phyloP scores from a whole-genome alignment of 2,888 invertebrate genomes.

The Drosophila emarginata region DNA sequence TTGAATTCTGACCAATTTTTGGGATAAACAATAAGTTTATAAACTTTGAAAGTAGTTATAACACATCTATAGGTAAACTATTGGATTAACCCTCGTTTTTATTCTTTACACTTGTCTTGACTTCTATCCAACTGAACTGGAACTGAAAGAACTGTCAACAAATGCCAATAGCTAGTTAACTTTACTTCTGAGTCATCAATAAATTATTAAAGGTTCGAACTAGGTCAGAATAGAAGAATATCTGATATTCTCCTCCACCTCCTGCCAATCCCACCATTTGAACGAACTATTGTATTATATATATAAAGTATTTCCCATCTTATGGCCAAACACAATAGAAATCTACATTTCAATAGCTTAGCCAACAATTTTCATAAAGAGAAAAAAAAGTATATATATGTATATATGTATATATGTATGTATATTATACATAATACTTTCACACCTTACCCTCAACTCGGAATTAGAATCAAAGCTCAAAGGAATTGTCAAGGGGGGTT shows the following conservation, averaged over 20 bases:
- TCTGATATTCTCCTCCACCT: constrained; percentile 1
- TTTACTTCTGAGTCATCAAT: constrained; percentile 63
- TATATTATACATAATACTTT: constrained; percentile 19
- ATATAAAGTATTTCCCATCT: not conserved
- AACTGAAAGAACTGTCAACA: constrained; percentile 56
- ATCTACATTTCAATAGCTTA: constrained; percentile 63
- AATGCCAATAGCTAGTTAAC: constrained; percentile 47
- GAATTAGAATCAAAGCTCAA: constrained; percentile 59
- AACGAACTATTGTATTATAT: not conserved
- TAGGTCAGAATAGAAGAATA: constrained; percentile 42
- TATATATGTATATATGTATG: not conserved
- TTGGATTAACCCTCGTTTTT: constrained; percentile 29
- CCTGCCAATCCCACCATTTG: not conserved
- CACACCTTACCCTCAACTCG: not conserved
- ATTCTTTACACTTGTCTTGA: constrained; percentile 42
- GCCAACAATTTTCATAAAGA: constrained; percentile 50
- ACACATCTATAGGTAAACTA: constrained; percentile 8
- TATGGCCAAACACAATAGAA: constrained; percentile 46
- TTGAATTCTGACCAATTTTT: constrained; percentile 22
- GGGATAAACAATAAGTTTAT: not conserved
- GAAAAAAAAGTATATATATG: not conserved
- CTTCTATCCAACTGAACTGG: constrained; percentile 56
- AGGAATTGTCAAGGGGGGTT: constrained; percentile 59
- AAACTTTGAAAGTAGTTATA: not conserved
- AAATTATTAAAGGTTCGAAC: constrained; percentile 39